Evolutionary conservation across 2,797 vertebrate species (phyloP), one percentile per base, ranked within the genome.

Genomic region (Zenarchopterus dispar): DNA sequence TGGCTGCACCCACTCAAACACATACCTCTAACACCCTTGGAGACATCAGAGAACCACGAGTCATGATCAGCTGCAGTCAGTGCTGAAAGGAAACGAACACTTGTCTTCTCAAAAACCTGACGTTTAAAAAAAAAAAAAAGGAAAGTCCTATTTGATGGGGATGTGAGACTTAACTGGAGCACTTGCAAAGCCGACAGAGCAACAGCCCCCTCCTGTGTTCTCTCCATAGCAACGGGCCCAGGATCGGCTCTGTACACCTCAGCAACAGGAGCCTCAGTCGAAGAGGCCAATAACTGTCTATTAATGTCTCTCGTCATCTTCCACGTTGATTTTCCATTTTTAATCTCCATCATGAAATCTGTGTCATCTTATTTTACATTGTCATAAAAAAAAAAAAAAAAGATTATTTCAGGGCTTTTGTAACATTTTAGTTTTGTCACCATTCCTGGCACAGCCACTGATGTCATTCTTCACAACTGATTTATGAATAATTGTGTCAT

Each of bases 391-490:
- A 75, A 67, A 22, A 26, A 46, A 15, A 64, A 61, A 17, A 65
- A 61, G 60, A 70, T 67, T 67, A 28, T 57, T 79, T 78, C 77
- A 84, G 81, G 80, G 73, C 47, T 67, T 80, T 47, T 77, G 51
- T 76, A 52, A 51, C 62, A 67, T 69, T 70, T 69, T 19, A 42
- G 42, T 62, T 68, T 63, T 0, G 47, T 63, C 69, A 39, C 11
- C 9, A 13, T 39, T 39, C 13, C 36, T 15, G 36, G 51, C 24
- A 47, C 50, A 53, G 18, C 43, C 52, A 44, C 66, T 19, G 28
- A 64, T 61, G 70, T 75, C 70, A 70, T 64, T 74, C 56, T 44
- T 84, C 77, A 77, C 71, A 85, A 81, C 87, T 86, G 33, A 59
- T 73, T 77, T 68, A 79, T 56, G 24, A 74, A 70, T 26, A 55